Evolutionary conservation across 2,888 invertebrate genomes (phyloP).

Genomic region (Daptonema setosum): DNA sequence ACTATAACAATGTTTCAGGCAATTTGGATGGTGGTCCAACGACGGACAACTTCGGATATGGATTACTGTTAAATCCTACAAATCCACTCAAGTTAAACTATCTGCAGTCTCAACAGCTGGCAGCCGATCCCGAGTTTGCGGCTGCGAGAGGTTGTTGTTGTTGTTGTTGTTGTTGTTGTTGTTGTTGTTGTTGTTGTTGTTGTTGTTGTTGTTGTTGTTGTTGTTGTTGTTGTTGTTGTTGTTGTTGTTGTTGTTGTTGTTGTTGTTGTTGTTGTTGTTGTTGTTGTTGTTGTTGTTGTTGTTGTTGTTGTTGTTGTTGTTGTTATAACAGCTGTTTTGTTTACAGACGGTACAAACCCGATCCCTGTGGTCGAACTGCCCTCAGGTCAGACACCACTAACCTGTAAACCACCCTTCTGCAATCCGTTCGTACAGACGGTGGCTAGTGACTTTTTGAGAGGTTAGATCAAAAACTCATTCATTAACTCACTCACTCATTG

Average conservation of each 20-base stretch:
- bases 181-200: too few relatives aligned
- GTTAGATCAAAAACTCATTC: too few relatives aligned
- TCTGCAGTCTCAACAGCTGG: constrained; percentile 15
- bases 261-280: too few relatives aligned
- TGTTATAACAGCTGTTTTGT: too few relatives aligned
- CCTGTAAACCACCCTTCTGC: constrained; percentile 21
- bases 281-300: too few relatives aligned
- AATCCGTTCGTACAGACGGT: constrained; percentile 21
- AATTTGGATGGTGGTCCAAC: constrained; percentile 16
- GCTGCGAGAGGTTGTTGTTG: constrained; percentile 18
- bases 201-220: too few relatives aligned
- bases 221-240: too few relatives aligned
- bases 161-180: too few relatives aligned
- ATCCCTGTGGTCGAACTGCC: constrained; percentile 20
- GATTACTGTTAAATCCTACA: constrained; percentile 15
- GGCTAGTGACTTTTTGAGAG: constrained; percentile 18
- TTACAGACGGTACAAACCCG: constrained; percentile 14
- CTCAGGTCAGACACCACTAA: constrained; percentile 19
- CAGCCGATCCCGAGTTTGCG: constrained; percentile 17
- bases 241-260: too few relatives aligned
- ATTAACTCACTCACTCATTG: too few relatives aligned
- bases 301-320: too few relatives aligned
- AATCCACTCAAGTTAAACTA: constrained; percentile 17
- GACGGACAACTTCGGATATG: constrained; percentile 18
- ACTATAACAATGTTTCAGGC: too few relatives aligned